A percentile compares a stretch with the other conserved stretches of the same genome.
Evolutionary conservation across 2,888 invertebrate genomes (phyloP).

Genomic region (Dione vanillae): DNA sequence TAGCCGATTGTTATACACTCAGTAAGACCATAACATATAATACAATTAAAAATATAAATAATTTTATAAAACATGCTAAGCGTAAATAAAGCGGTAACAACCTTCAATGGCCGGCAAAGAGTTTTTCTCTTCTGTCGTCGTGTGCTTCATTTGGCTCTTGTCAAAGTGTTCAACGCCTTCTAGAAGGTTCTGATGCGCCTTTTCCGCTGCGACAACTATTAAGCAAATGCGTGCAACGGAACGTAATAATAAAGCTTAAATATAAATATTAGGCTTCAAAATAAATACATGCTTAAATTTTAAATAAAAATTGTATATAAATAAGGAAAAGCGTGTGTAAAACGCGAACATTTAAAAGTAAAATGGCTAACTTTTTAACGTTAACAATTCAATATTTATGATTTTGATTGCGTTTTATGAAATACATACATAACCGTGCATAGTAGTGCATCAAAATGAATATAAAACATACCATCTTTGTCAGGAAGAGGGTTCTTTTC

Average conservation of each 20-base stretch:
- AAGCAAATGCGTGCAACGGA: constrained; percentile 75
- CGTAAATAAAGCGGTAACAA: constrained; percentile 60
- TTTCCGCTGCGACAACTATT: constrained; percentile 89
- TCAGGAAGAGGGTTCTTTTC: constrained; percentile 97
- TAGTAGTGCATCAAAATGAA: background rate
- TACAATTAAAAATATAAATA: background rate
- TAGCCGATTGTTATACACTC: background rate
- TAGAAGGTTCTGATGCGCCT: constrained; percentile 88
- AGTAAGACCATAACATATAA: background rate
- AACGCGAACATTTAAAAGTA: constrained; percentile 18
- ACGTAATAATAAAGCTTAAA: constrained; percentile 55
- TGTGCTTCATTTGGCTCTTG: constrained; percentile 89
- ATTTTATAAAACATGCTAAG: constrained; percentile 40
- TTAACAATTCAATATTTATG: constrained; percentile 24
- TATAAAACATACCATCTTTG: constrained; percentile 90
- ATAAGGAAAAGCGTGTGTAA: constrained; percentile 42
- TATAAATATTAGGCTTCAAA: constrained; percentile 27
- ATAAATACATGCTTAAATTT: constrained; percentile 36
- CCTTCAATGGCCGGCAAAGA: constrained; percentile 90
- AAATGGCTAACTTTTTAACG: constrained; percentile 10
- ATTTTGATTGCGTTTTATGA: constrained; percentile 12
- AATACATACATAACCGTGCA: constrained; percentile 19
- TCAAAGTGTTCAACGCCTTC: constrained; percentile 90
- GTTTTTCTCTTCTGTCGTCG: constrained; percentile 90
- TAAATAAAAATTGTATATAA: constrained; percentile 19